Evolutionary conservation across 2,797 vertebrate genomes (phyloP), one percentile per base, ranked within the genome.

Genomic region (Tenualosa thibaudeaui): DNA sequence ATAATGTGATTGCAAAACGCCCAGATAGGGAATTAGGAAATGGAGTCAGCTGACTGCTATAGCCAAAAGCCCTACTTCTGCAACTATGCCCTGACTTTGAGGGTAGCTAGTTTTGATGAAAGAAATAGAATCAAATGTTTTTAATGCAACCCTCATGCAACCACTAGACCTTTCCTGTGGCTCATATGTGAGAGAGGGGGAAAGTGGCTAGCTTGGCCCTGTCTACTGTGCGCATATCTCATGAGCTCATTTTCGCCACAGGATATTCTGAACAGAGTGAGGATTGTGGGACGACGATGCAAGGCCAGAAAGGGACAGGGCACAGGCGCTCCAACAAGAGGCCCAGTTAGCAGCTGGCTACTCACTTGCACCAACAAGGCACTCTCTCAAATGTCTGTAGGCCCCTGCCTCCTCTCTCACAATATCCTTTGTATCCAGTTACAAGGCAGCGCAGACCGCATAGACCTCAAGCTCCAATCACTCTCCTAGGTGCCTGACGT

Each of bases 341-440:
- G 26, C 65, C 65, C 65, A 71, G 65, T 71, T 31, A 71, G 3
- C 65, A 17, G 65, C 65, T 4, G 71, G 1, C 37, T 46, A 46
- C 71, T 78, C 37, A 78, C 71, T 37, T 40, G 8, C 40, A 46
- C 13, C 71, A 78, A 78, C 71, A 43, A 78, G 71, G 37, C 37
- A 2, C 71, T 78, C 71, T 78, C 71, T 78, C 40, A 43, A 8
- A 78, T 78, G 40, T 78, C 71, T 43, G 40, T 13, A 46, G 71
- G 71, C 40, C 40, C 40, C 71, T 43, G 31, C 82, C 68, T 82
- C n/a, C 43, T 78, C 56, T 78, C 62, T 83, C 85, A 78, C n/a
- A 60, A 51, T 58, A 81, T 37, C 85, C 82, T 68, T 84, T 81
- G 81, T 81, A 81, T 49, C 43, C 17, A 24, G 75, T 83, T 82